phyloP scores from a whole-genome alignment of 2,797 vertebrate species.

The Sebastes oblongus region DNA sequence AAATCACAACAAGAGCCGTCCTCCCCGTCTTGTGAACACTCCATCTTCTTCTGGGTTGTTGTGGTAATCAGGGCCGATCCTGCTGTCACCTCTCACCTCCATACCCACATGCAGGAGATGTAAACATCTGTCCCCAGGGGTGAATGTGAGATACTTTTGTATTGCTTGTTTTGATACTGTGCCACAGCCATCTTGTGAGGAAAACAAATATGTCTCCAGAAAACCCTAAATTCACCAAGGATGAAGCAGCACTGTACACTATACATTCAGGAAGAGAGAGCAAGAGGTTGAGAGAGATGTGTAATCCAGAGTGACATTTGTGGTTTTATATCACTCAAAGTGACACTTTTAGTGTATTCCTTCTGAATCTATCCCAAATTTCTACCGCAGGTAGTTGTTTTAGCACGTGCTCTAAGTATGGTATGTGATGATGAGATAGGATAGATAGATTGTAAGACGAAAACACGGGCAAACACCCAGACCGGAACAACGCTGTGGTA shows the following conservation, averaged over 20 bases:
- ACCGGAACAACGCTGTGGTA: too few species aligned
- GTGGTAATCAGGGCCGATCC: constrained; percentile 2
- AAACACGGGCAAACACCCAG: too few species aligned
- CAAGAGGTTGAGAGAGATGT: too few species aligned
- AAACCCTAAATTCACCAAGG: not conserved
- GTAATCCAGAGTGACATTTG: too few species aligned
- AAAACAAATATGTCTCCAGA: constrained; percentile 7
- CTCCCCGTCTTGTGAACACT: not conserved
- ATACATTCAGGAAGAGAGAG: too few species aligned
- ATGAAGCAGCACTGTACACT: not conserved
- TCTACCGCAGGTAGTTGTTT: not conserved
- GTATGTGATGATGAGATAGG: too few species aligned
- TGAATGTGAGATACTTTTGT: constrained; percentile 14
- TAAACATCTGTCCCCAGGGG: constrained; percentile 8
- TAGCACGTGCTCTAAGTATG: too few species aligned
- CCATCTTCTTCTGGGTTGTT: constrained; percentile 15
- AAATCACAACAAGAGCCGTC: not conserved
- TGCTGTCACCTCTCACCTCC: constrained; percentile 3
- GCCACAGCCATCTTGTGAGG: not conserved
- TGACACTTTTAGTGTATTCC: too few species aligned
- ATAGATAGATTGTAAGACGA: too few species aligned
- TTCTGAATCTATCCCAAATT: constrained; percentile 3
- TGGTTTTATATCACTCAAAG: too few species aligned
- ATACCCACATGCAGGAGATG: not conserved
- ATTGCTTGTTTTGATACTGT: constrained; percentile 24